Evolutionary conservation across 2,888 invertebrate genomes (phyloP), one percentile per base, ranked within the genome.

Genomic region (Boloria selene): DNA sequence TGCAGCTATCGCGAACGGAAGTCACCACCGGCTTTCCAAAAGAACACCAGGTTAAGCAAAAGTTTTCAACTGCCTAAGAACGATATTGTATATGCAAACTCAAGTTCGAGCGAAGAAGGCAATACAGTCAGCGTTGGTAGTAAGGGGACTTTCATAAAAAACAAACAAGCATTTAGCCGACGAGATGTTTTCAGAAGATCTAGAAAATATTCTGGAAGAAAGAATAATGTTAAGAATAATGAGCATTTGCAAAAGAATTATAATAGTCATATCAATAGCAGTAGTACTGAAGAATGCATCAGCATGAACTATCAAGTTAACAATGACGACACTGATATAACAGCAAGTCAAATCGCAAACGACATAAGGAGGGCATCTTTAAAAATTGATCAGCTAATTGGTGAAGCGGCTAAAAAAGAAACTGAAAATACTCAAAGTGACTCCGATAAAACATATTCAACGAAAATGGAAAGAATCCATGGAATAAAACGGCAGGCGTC

Each of bases 141-240:
- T 75, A 92, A 92, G 70, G 90, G 94, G 58, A 93, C 94, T 31
- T 94, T 93, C 70, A 93, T 94, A 56, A 94, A 94, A 81, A 93
- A 93, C 67, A 93, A 94, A 76, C 92, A 93, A 75, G 93, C 89
- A 3, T 93, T 93, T 70, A 87, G 90, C 0, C 80, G 93, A 70
- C 81, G 92, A 76, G 93, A 93, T 65, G 92, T 93, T 3, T 92
- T 92, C 67, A 85, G 93, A 72, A 83, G 93, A 69, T 93, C 93
- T 13, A 86, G 92, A 70, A 93, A 93, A 73, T 93, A 91, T 77
- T 92, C 92, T 0, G 90, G 92, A 58, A 85, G 92, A 68, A 92
- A 90, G 72, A 90, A 85, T 69, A 88, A 82, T 62, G 85, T 80
- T 65, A 89, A 89, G 70, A 84, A 84, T 71, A 74, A 73, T 38